Conservation (phyloP, 1,140 invertebrate species). For the Penaeus vannamei region DNA sequence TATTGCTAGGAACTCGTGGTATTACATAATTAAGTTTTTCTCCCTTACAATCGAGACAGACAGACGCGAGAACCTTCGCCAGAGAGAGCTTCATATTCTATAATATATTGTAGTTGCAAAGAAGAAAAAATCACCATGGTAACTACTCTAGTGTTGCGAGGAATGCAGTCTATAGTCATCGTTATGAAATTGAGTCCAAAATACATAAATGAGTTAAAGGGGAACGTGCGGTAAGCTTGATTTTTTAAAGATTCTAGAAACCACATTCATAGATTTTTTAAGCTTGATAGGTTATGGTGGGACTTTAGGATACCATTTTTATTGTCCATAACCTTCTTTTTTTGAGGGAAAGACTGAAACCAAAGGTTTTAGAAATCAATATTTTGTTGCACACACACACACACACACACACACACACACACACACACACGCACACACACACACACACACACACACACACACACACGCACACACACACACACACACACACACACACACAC, state of each 20-base stretch:
- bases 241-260: background rate
- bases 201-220: too few relatives aligned
- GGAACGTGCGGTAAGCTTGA: constrained; percentile 26
- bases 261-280: background rate
- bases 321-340: background rate
- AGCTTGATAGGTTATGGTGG: constrained; percentile 10
- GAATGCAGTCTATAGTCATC: background rate
- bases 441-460: too few relatives aligned
- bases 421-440: too few relatives aligned
- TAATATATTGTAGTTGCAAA: too few relatives aligned
- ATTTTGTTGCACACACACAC: constrained; percentile 28
- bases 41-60: background rate
- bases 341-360: background rate
- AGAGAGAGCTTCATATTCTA: too few relatives aligned
- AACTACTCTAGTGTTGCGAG: background rate
- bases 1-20: too few relatives aligned
- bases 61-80: background rate
- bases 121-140: too few relatives aligned
- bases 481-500: too few relatives aligned
- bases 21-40: background rate
- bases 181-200: background rate
- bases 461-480: too few relatives aligned
- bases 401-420: too few relatives aligned
- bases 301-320: background rate
- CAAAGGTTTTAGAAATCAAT: background rate